Evolutionary conservation across 1,140 invertebrate species (phyloP), one percentile per base, ranked within the genome.

Genomic region (Drosophila biarmipes): DNA sequence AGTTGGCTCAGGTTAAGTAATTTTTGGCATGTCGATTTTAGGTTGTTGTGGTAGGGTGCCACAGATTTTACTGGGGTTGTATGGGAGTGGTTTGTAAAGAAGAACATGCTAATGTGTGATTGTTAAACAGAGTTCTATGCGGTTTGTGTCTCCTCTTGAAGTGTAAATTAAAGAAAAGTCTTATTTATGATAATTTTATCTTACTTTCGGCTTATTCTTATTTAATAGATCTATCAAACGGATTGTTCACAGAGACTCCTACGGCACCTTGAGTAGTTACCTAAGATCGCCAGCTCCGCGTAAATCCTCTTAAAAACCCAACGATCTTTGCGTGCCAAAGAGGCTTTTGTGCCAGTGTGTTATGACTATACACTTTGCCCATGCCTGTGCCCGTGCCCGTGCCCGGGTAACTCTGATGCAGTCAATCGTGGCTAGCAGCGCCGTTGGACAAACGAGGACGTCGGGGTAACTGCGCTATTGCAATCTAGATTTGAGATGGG

Each of bases 401-500:
- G 34, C 27, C n/a, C 54, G 12, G 10, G 12, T n/a, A 40, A 4
- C 12, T 12, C 21, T 54, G 38, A 27, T 63, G 40, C 40, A 63
- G 8, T 27, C 42, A 64, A 19, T 46, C 31, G 57, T 49, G 21
- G 17, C 24, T 24, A 5, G 29, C 56, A 24, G 49, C n/a, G 37
- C 45, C 24, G 45, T 48, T 48, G 27, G 46, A 49, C 46, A 49
- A 49, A 49, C 24, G 46, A 49, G n/a, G 46, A 11, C 15, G 12
- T 43, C 2, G 27, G 43, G 37, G 48, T 38, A 49, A 35, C 56
- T 55, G 63, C 45, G 79, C 71, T 66, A 82, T 69, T 89, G 82
- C 87, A 91, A 91, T 90, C 78, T 91, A 75, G 79, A 80, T 91
- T 90, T 63, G 73, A 91, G 80, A 91, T 91, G 80, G 75, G 90